Percentiles rank a stretch among this genome's conserved stretches.
Conservation (phyloP, 23 tunicate species). For the Corella eumyota region DNA sequence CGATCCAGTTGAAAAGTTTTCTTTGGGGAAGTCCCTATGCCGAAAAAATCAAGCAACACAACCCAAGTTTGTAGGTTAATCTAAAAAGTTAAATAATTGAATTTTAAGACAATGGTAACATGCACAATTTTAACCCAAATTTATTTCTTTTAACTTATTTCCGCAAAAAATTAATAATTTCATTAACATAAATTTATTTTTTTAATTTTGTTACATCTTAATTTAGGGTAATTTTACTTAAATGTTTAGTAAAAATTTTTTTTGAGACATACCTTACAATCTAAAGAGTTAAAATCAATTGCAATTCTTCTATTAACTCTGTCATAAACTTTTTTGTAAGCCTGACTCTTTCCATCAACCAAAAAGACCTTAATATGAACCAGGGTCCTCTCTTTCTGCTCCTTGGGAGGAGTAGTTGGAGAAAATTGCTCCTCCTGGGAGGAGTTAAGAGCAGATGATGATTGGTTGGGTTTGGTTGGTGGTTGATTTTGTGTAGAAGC, state of each 20-base stretch:
- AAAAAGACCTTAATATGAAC: conserved; percentile 60
- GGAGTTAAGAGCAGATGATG: conserved; percentile 14
- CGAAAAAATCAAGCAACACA: conserved; percentile 87
- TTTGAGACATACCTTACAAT: conserved; percentile 85
- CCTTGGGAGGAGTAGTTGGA: not conserved
- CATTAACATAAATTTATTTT: not conserved
- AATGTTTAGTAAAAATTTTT: too few relatives aligned
- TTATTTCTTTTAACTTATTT: not conserved
- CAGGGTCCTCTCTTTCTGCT: conserved; percentile 17
- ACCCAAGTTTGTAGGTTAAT: conserved; percentile 93
- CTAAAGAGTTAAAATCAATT: conserved; percentile 78
- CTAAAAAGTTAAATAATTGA: conserved; percentile 13
- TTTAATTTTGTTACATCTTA: too few relatives aligned
- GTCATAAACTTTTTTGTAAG: conserved; percentile 39
- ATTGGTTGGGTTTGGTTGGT: too few relatives aligned
- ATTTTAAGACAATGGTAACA: not conserved
- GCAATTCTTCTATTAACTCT: conserved; percentile 48
- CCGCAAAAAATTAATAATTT: not conserved
- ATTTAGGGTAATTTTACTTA: too few relatives aligned
- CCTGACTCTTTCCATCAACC: conserved; percentile 66
- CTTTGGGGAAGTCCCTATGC: conserved; percentile 85
- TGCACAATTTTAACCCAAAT: not conserved
- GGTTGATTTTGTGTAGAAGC: too few relatives aligned
- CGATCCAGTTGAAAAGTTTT: conserved; percentile 57
- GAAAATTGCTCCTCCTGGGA: not conserved